Conservation (phyloP, 2,113 vertebrate species). For the Corvus cornix region DNA sequence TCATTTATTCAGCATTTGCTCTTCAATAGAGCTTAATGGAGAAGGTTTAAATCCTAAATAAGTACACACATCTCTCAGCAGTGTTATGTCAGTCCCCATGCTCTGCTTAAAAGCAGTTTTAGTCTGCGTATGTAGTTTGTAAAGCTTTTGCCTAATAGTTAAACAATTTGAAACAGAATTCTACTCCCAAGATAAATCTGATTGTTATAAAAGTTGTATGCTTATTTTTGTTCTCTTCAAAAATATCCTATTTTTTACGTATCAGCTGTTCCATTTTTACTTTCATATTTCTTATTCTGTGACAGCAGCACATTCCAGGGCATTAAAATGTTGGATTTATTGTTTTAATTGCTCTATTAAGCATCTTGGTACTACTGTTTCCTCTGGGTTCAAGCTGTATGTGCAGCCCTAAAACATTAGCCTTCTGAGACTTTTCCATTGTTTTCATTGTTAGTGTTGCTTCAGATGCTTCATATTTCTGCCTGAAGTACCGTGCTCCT, state of each 20-base stretch:
- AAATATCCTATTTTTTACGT: conserved; percentile 17
- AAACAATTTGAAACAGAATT: conserved; percentile 66
- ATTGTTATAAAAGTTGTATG: conserved; percentile 3
- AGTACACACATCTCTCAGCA: conserved; percentile 80
- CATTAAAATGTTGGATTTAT: conserved; percentile 19
- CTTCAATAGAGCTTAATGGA: conserved; percentile 89
- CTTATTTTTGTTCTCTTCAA: conserved; percentile 14
- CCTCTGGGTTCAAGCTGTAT: background rate
- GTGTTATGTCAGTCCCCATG: conserved; percentile 75
- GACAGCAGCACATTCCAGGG: background rate
- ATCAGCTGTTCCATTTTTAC: background rate
- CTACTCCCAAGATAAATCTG: conserved; percentile 55
- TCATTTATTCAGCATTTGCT: conserved; percentile 91
- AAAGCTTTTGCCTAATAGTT: conserved; percentile 74
- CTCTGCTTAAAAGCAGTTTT: conserved; percentile 79
- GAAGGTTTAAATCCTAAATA: conserved; percentile 89
- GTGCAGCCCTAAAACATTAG: background rate
- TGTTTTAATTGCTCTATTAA: conserved; percentile 33
- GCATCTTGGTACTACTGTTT: background rate
- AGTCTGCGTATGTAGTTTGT: conserved; percentile 71
- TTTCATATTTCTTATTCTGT: conserved; percentile 16
- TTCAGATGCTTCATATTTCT: conserved; percentile 5
- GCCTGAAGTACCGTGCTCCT: background rate
- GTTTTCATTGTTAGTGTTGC: background rate
- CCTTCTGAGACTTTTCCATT: conserved; percentile 6